These are phyloP conservation scores for Opisthocomus hoazin DNA, from an alignment of 2,113 vertebrate genomes.

Conservation along the genomic window DNA sequence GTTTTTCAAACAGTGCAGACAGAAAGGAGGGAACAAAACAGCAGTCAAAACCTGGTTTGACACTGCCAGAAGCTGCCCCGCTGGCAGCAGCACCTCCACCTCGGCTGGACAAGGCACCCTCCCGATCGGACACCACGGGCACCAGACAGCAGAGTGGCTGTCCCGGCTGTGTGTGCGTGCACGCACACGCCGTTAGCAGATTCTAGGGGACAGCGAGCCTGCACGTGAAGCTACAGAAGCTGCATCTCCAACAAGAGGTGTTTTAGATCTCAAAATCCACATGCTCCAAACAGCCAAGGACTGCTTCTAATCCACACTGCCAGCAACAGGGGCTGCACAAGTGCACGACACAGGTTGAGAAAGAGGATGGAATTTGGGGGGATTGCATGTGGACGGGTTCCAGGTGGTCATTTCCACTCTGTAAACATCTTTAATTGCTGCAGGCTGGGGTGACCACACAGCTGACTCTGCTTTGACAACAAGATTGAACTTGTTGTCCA, in stretches of 20 bases:
- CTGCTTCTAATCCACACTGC: not conserved
- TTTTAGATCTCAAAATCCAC: not conserved
- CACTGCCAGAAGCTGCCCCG: not conserved
- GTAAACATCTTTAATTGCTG: not conserved
- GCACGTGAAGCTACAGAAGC: not conserved
- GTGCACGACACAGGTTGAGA: no score
- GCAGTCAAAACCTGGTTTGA: not conserved
- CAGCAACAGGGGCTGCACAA: not conserved
- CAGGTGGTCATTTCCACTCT: not conserved
- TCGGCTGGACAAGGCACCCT: no score
- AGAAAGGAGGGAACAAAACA: not conserved
- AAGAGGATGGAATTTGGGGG: not conserved
- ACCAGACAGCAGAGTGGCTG: not conserved
- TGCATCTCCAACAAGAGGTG: not conserved
- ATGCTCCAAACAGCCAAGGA: not conserved
- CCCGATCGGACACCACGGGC: not conserved
- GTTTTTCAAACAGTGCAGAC: not conserved
- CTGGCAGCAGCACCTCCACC: not conserved
- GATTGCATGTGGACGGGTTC: not conserved
- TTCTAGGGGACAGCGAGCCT: not conserved
- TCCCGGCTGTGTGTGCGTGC: not conserved
- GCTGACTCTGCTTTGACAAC: not conserved
- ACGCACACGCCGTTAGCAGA: fast-evolving
- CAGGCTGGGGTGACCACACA: not conserved
- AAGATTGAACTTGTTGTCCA: no score